Evolutionary conservation across 2,888 invertebrate genomes (phyloP).

Genomic region (Deladenus siricidicola): DNA sequence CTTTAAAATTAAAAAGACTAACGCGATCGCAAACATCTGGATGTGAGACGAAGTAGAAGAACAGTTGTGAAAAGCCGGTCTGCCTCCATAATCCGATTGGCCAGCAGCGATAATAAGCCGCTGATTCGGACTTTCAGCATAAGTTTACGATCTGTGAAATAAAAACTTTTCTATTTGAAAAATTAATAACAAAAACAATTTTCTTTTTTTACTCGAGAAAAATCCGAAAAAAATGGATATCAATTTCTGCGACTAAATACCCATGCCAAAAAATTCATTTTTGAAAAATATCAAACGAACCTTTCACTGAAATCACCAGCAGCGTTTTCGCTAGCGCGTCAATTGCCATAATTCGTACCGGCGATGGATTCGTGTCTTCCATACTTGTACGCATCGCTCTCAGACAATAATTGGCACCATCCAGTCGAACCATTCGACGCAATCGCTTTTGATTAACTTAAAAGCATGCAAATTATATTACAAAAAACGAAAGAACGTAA

Average conservation of each 20-base stretch:
- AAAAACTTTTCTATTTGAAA: slow-evolving; percentile 1
- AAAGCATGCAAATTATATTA: slow-evolving; percentile 5
- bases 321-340: slow-evolving; percentile 20
- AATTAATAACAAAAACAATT: not conserved
- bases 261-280: not conserved
- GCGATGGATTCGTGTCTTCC: slow-evolving; percentile 14
- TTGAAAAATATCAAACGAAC: slow-evolving; percentile 1
- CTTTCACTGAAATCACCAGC: slow-evolving; percentile 22
- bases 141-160: slow-evolving; percentile 33
- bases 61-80: slow-evolving; percentile 25
- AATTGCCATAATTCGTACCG: slow-evolving; percentile 12
- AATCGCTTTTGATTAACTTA: slow-evolving; percentile 29
- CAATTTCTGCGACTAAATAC: no score
- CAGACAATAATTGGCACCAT: slow-evolving; percentile 25
- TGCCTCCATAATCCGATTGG: slow-evolving; percentile 17
- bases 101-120: slow-evolving; percentile 29
- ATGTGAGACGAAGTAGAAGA: slow-evolving; percentile 14
- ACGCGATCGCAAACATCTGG: slow-evolving; percentile 16
- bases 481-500: slow-evolving; percentile 1
- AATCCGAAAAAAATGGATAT: no score
- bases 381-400: slow-evolving; percentile 24
- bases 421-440: slow-evolving; percentile 31
- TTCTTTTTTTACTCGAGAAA: no score
- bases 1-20: no score
- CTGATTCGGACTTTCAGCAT: slow-evolving; percentile 40